Conservation (phyloP, 2,888 invertebrate species). For the Crossocerus cetratus region DNA sequence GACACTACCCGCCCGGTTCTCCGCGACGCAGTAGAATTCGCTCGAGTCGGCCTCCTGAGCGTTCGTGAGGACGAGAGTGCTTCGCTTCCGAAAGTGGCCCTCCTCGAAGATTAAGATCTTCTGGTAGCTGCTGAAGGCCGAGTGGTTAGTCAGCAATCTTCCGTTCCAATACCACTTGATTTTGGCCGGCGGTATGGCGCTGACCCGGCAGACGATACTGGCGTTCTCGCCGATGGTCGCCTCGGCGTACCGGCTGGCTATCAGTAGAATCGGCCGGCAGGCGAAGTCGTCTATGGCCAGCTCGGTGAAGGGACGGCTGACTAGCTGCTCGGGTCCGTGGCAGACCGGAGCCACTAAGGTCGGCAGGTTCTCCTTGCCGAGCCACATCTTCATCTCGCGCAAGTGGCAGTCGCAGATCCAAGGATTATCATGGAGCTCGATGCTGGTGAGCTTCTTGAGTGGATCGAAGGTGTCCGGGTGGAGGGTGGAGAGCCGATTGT, state of each 20-base stretch:
- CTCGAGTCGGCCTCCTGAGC: conserved; percentile 90
- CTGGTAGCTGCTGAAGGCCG: conserved; percentile 88
- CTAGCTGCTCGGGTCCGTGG: conserved; percentile 83
- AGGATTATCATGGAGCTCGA: conserved; percentile 91
- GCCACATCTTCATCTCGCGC: conserved; percentile 89
- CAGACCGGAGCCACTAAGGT: conserved; percentile 89
- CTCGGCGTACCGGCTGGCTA: conserved; percentile 86
- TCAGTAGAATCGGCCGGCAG: conserved; percentile 89
- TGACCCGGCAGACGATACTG: conserved; percentile 88
- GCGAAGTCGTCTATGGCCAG: conserved; percentile 90
- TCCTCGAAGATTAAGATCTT: conserved; percentile 87
- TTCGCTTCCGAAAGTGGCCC: conserved; percentile 86
- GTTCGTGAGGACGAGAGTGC: conserved; percentile 87
- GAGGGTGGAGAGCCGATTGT: conserved; percentile 87
- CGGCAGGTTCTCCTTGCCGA: conserved; percentile 86
- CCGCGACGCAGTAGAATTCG: conserved; percentile 93
- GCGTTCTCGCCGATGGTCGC: conserved; percentile 91
- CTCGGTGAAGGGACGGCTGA: conserved; percentile 86
- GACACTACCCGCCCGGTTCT: conserved; percentile 91
- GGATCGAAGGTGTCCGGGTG: conserved; percentile 86
- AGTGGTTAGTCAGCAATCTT: conserved; percentile 86
- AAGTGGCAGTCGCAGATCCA: conserved; percentile 93
- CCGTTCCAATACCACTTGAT: conserved; percentile 95
- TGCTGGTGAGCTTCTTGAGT: conserved; percentile 85
- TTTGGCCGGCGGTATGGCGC: conserved; percentile 88